Percentiles rank a stretch among this genome's conserved stretches.
Conservation (phyloP, 1,140 invertebrate species). For the Chironomus tepperi region DNA sequence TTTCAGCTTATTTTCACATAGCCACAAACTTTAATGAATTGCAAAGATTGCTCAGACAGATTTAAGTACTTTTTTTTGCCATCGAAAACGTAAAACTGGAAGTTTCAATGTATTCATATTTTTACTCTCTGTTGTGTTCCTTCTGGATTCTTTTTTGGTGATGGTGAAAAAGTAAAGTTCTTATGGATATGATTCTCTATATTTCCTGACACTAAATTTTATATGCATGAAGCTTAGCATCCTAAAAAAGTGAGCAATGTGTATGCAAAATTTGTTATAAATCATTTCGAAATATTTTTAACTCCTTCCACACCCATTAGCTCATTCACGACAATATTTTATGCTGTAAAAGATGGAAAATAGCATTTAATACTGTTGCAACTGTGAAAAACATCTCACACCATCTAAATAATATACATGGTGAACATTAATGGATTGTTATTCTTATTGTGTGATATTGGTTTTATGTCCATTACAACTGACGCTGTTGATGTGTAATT, state of each 20-base stretch:
- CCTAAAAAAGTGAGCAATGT: too few relatives aligned
- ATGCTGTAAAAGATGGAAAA: neutral
- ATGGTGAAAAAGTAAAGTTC: too few relatives aligned
- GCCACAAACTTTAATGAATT: conserved; percentile 17
- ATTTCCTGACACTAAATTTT: too few relatives aligned
- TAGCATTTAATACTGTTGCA: neutral
- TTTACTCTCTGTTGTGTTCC: too few relatives aligned
- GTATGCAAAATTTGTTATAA: neutral
- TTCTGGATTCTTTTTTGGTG: too few relatives aligned
- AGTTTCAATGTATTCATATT: too few relatives aligned
- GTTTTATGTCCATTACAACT: conserved; percentile 23
- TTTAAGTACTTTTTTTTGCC: neutral
- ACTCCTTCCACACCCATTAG: neutral
- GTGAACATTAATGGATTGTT: conserved; percentile 21
- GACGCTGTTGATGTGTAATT: conserved; percentile 21
- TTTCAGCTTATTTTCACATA: conserved; percentile 22
- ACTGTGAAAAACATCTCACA: neutral
- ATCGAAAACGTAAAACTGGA: neutral
- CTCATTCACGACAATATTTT: too few relatives aligned
- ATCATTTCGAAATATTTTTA: neutral
- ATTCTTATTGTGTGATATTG: conserved; percentile 21
- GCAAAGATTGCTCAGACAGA: conserved; percentile 12
- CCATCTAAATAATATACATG: neutral
- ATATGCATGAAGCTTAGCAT: too few relatives aligned
- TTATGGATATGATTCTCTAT: too few relatives aligned